Evolutionary conservation across 1,140 invertebrate genomes (phyloP), one percentile per base, ranked within the genome.

Genomic region (Hylaeus anthracinus): DNA sequence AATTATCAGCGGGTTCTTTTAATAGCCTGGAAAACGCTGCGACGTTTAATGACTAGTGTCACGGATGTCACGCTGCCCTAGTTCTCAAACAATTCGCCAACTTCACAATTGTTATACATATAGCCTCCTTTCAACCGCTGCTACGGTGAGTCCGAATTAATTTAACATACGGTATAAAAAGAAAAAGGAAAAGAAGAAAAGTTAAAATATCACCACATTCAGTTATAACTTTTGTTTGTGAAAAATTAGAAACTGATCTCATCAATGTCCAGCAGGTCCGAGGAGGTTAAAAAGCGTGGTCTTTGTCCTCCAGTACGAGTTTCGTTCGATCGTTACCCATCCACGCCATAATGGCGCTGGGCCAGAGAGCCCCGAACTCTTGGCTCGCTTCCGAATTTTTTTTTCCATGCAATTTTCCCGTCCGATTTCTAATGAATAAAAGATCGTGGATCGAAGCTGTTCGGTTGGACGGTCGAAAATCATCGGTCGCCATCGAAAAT

Each of bases 31-130:
- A 86, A 80, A 88, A 83, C 72, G 82, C 58, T 82, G 82, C 83
- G 85, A 87, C 86, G 77, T 83, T 89, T 90, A 89, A 90, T 88
- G 81, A 84, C 78, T 85, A 76, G 74, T 90, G 90, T 91, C 90
- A 90, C 88, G 85, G 85, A 80, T 90, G 86, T 90, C 90, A 91
- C 84, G 87, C 70, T 90, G 91, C 85, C 90, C 91, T 66, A 91
- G 86, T 91, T 92, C 90, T 90, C 90, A 91, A 89, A 92, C 84
- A 83, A 86, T 88, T 77, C 74, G 55, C 53, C 51, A 77, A 70
- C 74, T 79, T 9, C 51, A 26, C 39, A 51, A 77, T 67, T 71
- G 79, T 81, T 81, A 69, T 70, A 75, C 72, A 75, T 80, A 51
- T 69, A 41, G 39, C 43, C 43, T 10, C 3, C 45, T 48, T 12